Base-by-base conservation (phyloP, 2,888 invertebrate species). In the Odontocerum albicorne region DNA sequence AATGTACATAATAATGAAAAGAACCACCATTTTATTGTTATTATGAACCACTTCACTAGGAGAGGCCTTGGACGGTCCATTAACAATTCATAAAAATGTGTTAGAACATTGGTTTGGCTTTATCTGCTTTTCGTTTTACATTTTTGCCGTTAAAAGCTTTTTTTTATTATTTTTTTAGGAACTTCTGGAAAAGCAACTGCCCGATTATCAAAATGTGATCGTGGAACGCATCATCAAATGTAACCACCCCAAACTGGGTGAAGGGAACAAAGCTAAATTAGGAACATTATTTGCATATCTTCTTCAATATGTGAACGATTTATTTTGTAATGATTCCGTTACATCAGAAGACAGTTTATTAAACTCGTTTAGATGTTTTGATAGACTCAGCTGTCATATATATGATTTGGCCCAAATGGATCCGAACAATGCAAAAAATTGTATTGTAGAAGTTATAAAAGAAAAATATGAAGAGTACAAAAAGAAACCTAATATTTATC, bases 181-280 rank as follows among this genome's bases (percentile, higher is more conserved):
- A 63, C 66, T 88, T 49, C 68, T 95, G 13, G 67, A 74, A 42
- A 77, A 80, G 32, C 82, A 85, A 63, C 74, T 82, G 6, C 74
- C 83, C 1, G 72, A 80, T 10, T 83, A 90, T 65, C 88, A 91
- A 65, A 74, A 82, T 0, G 74, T 83, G 8, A 85, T 92, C 7
- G 67, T 96, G 40, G 87, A 90, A 65, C 83, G 91, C 64, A 84
- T 96, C 62, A 87, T 95, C 13, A 93, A 93, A 72, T 91, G 88
- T 65, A 89, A 92, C 72, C 90, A 95, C 70, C 91, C 91, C 2
- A 86, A 90, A 65, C 70, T 94, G 45, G 84, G 84, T 4, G 85
- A 84, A 61, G 84, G 84, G 12, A 95, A 95, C 67, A 90, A 90
- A 67, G 85, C 87, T 27, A 84, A 86, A 65, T 74, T 95, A 8